Percentiles rank a stretch among this genome's conserved stretches.
Conservation (phyloP, 2,113 vertebrate species). For the Calyptomena viridis region DNA sequence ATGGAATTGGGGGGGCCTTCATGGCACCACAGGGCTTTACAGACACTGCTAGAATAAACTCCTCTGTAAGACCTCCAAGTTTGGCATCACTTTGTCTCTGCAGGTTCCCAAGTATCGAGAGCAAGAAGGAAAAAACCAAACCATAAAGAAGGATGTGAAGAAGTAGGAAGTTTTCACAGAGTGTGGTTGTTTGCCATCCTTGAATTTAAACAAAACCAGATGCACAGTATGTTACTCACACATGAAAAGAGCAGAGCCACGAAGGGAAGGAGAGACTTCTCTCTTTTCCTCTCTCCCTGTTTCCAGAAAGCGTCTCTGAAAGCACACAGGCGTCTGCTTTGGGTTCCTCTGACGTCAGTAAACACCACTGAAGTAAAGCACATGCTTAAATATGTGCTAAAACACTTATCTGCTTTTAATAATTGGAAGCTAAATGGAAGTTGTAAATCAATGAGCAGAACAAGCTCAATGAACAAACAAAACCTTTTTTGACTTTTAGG, state of each 20-base stretch:
- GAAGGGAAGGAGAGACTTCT: background rate
- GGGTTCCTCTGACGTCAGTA: slow-evolving; percentile 14
- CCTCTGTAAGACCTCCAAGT: background rate
- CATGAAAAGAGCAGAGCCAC: slow-evolving; percentile 23
- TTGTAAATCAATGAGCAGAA: background rate
- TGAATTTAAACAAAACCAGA: slow-evolving; percentile 38
- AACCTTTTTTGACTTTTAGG: background rate
- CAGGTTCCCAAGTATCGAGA: slow-evolving; percentile 18
- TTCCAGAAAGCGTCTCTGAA: slow-evolving; percentile 15
- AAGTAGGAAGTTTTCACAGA: slow-evolving; percentile 16
- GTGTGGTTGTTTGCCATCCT: background rate
- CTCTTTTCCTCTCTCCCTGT: background rate
- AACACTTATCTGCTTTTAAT: slow-evolving; percentile 30
- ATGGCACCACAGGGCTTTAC: background rate
- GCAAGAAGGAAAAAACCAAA: background rate
- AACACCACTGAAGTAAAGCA: background rate
- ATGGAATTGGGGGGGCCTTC: background rate
- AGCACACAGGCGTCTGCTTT: slow-evolving; percentile 11
- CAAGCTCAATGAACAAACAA: background rate
- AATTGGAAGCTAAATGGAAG: slow-evolving; percentile 13
- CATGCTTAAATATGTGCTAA: background rate
- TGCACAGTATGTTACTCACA: background rate
- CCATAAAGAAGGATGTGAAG: background rate
- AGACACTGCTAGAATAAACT: background rate
- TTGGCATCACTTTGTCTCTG: slow-evolving; percentile 16